Base-by-base conservation (phyloP, 2,797 vertebrate species). In the Enteromius anoplus region DNA sequence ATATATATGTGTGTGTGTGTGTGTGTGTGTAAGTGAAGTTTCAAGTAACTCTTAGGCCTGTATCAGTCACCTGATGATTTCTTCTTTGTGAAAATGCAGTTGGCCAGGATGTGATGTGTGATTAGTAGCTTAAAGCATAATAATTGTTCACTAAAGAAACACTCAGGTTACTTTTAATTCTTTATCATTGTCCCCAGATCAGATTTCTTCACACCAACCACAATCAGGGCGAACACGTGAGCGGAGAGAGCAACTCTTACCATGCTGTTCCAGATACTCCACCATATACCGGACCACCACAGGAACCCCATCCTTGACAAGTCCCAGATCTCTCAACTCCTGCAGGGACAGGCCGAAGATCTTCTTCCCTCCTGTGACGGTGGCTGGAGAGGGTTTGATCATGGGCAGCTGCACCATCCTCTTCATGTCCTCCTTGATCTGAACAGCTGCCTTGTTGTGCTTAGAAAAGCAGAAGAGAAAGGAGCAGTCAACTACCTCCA, bases 391-490 rank as follows among this genome's bases (percentile, higher is more conserved):
- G 87, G 94, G 90, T 83, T 91, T 93, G 84, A 89, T 90, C 23
- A 94, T 90, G 68, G 97, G 96, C 81, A 94, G 90, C 0, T 93
- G 91, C 2, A 94, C 95, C 88, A 96, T 94, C 93, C 93, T 97
- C 92, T 96, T 96, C 95, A 98, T 94, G 90, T 98, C 97, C 91
- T 97, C 96, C 88, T 94, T 97, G 83, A 98, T 94, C 89, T 91
- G 94, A 86, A 95, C 95, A 0, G 96, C 92, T 0, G 96, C 89
- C 89, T 94, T 96, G 91, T 94, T 96, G 93, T 97, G 96, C 97
- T 98, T 95, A 82, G 94, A 90, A 86, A 86, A 93, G 75, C 89
- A 88, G 9, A 93, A 86, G 81, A 92, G 91, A 89, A 91, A 88
- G 79, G 65, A 91, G 78, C 88, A 92, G 83, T 95, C 90, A 92